Evolutionary conservation across 1,140 invertebrate species (phyloP).

Genomic region (Brachionus koreanus): DNA sequence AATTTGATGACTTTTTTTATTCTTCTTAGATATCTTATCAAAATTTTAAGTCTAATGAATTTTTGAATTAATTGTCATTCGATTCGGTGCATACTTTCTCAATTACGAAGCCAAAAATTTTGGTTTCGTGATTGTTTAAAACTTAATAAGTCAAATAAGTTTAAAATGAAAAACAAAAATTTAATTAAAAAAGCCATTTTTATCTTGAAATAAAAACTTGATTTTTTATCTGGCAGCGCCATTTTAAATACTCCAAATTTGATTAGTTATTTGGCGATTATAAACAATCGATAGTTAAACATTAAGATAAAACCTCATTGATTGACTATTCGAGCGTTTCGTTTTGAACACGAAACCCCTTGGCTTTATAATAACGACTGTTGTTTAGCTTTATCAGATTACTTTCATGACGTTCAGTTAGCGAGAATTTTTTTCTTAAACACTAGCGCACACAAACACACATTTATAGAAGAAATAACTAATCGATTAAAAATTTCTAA

Average conservation of each 20-base stretch:
- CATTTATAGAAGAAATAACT: neutral
- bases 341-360: neutral
- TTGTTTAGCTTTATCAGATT: neutral
- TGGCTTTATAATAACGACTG: neutral
- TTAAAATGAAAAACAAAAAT: neutral
- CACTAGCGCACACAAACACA: neutral
- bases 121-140: neutral
- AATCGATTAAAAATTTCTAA: neutral
- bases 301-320: neutral
- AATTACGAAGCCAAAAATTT: neutral
- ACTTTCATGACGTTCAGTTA: neutral
- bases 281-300: neutral
- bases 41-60: neutral
- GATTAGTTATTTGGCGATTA: neutral
- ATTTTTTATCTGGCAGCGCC: neutral
- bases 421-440: neutral
- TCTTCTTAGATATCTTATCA: neutral
- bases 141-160: neutral
- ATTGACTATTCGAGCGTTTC: neutral
- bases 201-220: neutral
- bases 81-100: neutral
- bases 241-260: neutral
- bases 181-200: neutral
- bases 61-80: neutral
- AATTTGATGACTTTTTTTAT: slow-evolving; percentile 3